Evolutionary conservation across 30 jellyfish, hydroid and myxozoan genomes (phyloP).

Genomic region (Rhopilema esculentum): DNA sequence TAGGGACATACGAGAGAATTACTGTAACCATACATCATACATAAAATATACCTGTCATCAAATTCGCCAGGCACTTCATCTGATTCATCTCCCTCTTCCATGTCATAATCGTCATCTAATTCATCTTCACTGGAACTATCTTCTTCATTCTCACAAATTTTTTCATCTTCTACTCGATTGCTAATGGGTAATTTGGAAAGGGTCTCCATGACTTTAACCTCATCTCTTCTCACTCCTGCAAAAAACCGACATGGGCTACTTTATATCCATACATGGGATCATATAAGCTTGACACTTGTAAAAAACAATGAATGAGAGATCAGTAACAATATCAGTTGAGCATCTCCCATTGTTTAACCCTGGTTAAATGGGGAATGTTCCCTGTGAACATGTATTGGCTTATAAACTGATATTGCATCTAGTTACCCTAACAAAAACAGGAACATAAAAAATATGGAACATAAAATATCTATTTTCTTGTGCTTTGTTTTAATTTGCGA

Average conservation of each 20-base stretch:
- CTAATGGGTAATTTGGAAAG: background rate
- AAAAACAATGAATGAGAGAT: background rate
- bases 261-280: too few species aligned
- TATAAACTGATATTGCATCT: background rate
- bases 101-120: conserved; percentile 3
- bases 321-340: background rate
- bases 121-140: background rate
- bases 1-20: background rate
- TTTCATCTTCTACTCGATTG: background rate
- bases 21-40: background rate
- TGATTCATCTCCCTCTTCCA: conserved; percentile 15
- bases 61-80: conserved; percentile 14
- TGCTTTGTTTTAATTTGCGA: conserved; percentile 12
- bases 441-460: background rate
- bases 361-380: too few species aligned
- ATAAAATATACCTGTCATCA: conserved; percentile 13
- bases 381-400: background rate
- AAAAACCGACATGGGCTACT: background rate
- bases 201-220: background rate
- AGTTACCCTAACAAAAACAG: background rate
- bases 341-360: too few species aligned
- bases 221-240: background rate
- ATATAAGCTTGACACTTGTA: too few species aligned
- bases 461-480: conserved; percentile 1
- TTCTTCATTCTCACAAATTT: background rate